Percentiles rank a stretch among this genome's conserved stretches.
These are phyloP conservation scores for Zingel zingel DNA, from an alignment of 2,113 vertebrate species.

Conservation along the genomic window DNA sequence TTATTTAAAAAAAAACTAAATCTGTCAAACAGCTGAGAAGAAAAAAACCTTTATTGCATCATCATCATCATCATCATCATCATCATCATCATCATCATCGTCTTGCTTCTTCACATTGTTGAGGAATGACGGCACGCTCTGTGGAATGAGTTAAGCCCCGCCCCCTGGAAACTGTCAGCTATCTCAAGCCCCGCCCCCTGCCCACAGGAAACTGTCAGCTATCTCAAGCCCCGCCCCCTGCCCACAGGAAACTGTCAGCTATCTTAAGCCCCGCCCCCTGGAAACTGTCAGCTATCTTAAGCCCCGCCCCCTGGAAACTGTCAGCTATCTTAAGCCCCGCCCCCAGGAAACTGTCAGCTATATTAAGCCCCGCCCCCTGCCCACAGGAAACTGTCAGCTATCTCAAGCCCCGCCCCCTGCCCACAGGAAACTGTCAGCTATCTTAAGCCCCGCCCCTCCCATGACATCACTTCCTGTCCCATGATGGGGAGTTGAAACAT, in stretches of 20 bases:
- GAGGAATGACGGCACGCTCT: slow-evolving; percentile 62
- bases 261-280: slow-evolving; percentile 5
- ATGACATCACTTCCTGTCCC: slow-evolving; percentile 15
- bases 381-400: background rate
- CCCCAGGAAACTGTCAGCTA: too few relatives aligned
- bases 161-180: too few relatives aligned
- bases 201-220: background rate
- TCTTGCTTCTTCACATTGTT: slow-evolving; percentile 64
- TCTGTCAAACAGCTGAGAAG: slow-evolving; percentile 38
- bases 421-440: slow-evolving; percentile 18
- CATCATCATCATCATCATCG: too few relatives aligned
- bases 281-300: too few relatives aligned
- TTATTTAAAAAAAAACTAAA: background rate
- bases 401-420: background rate
- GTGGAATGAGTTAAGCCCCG: slow-evolving; percentile 60
- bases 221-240: background rate
- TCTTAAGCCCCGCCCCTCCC: background rate
- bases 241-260: slow-evolving; percentile 10
- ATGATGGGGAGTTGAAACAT: slow-evolving; percentile 73
- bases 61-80: background rate
- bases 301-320: too few relatives aligned
- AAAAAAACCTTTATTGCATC: slow-evolving; percentile 72
- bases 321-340: too few relatives aligned
- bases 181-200: background rate
- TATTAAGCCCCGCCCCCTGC: background rate